These are phyloP conservation scores for Oncorhynchus tshawytscha DNA, from an alignment of 2,113 vertebrate species.

Conservation along the genomic window DNA sequence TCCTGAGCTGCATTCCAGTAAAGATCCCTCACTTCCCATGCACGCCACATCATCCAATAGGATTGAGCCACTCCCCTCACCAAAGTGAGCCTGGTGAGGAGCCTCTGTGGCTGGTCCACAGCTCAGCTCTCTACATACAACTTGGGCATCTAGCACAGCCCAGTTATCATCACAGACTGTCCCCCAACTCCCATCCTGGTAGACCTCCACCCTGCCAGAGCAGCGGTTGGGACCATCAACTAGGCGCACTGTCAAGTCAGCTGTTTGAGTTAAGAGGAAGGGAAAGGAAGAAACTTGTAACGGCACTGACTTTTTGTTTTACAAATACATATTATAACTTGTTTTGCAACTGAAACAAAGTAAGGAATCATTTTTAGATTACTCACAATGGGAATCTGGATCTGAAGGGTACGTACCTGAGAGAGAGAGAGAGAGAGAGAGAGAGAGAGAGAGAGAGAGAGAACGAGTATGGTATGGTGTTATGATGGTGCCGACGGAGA, in stretches of 20 bases:
- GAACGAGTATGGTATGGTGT: no score
- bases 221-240: slow-evolving; percentile 4
- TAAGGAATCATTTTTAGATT: no score
- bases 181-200: background rate
- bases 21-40: background rate
- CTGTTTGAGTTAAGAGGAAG: background rate
- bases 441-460: background rate
- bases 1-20: background rate
- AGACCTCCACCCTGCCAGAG: slow-evolving; percentile 28
- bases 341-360: no score
- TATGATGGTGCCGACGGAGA: no score
- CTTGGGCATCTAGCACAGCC: slow-evolving; percentile 16
- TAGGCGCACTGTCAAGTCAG: background rate
- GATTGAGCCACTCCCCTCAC: background rate
- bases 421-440: background rate
- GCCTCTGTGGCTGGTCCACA: background rate
- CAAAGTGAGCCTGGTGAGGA: background rate
- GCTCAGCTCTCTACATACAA: slow-evolving; percentile 4
- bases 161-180: slow-evolving; percentile 33
- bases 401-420: background rate
- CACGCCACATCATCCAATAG: background rate
- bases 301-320: background rate
- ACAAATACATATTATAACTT: background rate
- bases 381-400: no score
- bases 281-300: background rate